phyloP scores from a whole-genome alignment of 2,888 invertebrate species.

The Elmis aenea region DNA sequence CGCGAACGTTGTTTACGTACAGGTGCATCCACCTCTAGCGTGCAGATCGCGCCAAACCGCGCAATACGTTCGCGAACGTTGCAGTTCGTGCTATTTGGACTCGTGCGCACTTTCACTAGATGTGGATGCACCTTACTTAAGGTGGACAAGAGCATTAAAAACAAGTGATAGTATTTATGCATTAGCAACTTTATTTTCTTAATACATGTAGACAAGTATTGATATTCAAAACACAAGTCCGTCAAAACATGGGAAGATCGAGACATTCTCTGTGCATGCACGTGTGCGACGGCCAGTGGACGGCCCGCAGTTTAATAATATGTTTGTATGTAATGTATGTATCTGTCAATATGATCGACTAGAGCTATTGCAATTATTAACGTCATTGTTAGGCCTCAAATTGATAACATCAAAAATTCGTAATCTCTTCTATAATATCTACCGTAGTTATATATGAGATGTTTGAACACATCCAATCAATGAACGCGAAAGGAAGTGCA shows the following conservation, averaged over 20 bases:
- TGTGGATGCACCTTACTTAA: too few species aligned
- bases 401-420: conserved; percentile 26
- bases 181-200: conserved; percentile 43
- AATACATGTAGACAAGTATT: conserved; percentile 46
- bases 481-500: conserved; percentile 36
- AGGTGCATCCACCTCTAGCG: too few species aligned
- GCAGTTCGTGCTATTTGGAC: too few species aligned
- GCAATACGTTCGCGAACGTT: too few species aligned
- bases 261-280: conserved; percentile 39
- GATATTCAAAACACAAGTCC: conserved; percentile 42
- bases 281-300: conserved; percentile 35
- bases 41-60: too few species aligned
- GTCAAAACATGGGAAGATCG: conserved; percentile 46
- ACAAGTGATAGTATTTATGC: too few species aligned
- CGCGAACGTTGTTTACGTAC: too few species aligned
- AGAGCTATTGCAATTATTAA: conserved; percentile 39
- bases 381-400: conserved; percentile 40
- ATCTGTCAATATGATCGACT: conserved; percentile 31
- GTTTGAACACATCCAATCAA: conserved; percentile 39
- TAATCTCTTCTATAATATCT: conserved; percentile 22
- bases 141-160: too few species aligned
- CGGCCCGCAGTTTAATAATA: conserved; percentile 29
- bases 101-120: too few species aligned
- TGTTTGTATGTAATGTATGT: conserved; percentile 4
- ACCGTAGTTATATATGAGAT: conserved; percentile 6